Evolutionary conservation across 2,113 vertebrate genomes (phyloP).

Genomic region (Halcyon malimbica): DNA sequence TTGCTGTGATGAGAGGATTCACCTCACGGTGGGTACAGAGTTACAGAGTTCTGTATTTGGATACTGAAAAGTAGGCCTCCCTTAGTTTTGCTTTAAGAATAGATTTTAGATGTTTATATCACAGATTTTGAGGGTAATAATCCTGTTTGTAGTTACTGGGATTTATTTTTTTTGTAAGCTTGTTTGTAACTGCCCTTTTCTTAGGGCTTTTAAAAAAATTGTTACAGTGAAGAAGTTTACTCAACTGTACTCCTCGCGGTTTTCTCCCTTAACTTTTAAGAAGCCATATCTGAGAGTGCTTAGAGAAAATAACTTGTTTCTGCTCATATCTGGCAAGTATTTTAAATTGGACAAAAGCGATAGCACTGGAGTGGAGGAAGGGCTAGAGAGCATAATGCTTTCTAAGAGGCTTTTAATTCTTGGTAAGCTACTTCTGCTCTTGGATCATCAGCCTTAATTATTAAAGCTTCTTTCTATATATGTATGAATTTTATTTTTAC

Average conservation of each 20-base stretch:
- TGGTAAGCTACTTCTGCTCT: slow-evolving; percentile 12
- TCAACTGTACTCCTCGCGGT: not conserved
- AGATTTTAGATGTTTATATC: not conserved
- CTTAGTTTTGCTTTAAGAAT: not conserved
- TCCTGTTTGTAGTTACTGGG: not conserved
- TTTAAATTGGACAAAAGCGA: not conserved
- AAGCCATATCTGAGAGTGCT: fast-evolving
- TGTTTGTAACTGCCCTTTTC: not conserved
- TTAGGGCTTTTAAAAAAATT: not conserved
- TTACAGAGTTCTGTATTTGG: not conserved
- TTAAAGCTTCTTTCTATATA: not conserved
- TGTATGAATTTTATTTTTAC: not conserved
- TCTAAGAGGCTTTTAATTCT: slow-evolving; percentile 43
- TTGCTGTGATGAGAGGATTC: fast-evolving
- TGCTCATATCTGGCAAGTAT: not conserved
- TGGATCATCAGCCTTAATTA: slow-evolving; percentile 7
- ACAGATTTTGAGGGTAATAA: not conserved
- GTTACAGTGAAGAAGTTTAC: not conserved
- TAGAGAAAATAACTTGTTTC: not conserved
- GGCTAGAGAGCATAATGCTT: not conserved
- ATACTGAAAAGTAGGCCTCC: not conserved
- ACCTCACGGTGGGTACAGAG: fast-evolving
- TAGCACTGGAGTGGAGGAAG: not conserved
- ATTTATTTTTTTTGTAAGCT: not conserved
- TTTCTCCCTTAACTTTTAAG: not conserved